These are phyloP conservation scores for Perodicticus potto DNA, from an alignment of 2,797 vertebrate genomes.

Conservation along the genomic window DNA sequence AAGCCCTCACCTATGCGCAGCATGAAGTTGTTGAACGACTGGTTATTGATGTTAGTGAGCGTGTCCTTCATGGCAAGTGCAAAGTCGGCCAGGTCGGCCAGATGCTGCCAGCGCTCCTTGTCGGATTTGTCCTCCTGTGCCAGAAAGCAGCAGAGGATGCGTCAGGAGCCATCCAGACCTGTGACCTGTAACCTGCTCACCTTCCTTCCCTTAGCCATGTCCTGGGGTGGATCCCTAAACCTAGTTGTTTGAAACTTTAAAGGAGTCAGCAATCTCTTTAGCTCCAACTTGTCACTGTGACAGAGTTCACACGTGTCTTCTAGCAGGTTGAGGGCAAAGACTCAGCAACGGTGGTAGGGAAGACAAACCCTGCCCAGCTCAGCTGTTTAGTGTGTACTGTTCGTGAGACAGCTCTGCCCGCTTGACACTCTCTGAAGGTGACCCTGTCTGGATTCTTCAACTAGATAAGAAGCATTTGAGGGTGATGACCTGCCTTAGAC, in stretches of 20 bases:
- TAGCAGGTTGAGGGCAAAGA: background rate
- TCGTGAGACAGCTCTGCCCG: background rate
- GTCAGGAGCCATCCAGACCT: background rate
- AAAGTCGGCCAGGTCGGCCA: constrained; percentile 96
- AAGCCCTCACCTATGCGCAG: constrained; percentile 94
- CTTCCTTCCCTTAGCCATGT: background rate
- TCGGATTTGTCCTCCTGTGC: constrained; percentile 92
- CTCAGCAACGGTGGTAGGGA: background rate
- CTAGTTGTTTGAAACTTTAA: background rate
- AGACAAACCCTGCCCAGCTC: background rate
- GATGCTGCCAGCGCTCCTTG: constrained; percentile 95
- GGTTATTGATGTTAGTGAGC: constrained; percentile 96
- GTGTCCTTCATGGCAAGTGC: constrained; percentile 97
- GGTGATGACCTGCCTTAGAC: background rate
- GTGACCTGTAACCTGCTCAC: fast-evolving
- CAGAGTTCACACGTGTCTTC: background rate
- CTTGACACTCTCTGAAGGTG: background rate
- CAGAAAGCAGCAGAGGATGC: background rate
- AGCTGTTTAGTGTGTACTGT: background rate
- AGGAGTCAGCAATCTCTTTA: too few relatives aligned
- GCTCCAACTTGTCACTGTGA: background rate
- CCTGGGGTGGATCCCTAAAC: background rate
- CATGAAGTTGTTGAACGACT: constrained; percentile 99
- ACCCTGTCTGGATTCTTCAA: background rate
- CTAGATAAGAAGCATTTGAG: background rate